Base-by-base conservation (phyloP, 2,797 vertebrate species). In the Cynopterus sphinx region DNA sequence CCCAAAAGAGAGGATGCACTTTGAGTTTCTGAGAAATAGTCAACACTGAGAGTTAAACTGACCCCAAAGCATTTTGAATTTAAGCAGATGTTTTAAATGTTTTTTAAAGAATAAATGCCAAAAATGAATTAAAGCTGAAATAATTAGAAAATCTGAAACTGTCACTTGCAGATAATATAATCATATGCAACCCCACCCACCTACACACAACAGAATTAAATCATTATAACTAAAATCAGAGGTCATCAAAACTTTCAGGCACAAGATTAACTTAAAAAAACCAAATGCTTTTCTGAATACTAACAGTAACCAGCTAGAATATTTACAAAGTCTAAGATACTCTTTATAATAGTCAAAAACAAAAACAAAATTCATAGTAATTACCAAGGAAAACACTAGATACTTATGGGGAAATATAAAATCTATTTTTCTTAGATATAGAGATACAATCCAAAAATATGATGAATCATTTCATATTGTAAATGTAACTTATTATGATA, bases 401-500 rank as follows among this genome's bases (percentile, higher is more conserved):
- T 73, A n/a, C 61, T 82, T 94, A 61, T 90, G 36, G 3, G 39
- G 63, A 73, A 70, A 53, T 46, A 31, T 57, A 84, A 78, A 89
- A 16, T 67, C 11, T 81, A 49, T 49, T 49, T 22, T 90, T 90
- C 22, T 41, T 79, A 51, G 21, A 21, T 55, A 74, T 70, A 26
- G 92, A 55, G 28, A 92, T 67, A 85, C 43, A 87, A 85, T 77
- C 31, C 36, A 93, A 90, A 90, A 81, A 51, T 51, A 68, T 85
- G 8, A 57, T 81, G 17, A 89, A 61, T 90, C 16, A 85, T 53
- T 95, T 94, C 3, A 90, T 51, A 71, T 9, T 74, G 21, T 75
- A n/a, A 88, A 53, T n/a, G 68, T 87, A 85, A 78, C 46, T 94
- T 86, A 77, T 91, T 92, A 36, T 68, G 70, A 79, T 65, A 65